Evolutionary conservation across 1,140 invertebrate species (phyloP).

Genomic region (Archivesica marissinica): DNA sequence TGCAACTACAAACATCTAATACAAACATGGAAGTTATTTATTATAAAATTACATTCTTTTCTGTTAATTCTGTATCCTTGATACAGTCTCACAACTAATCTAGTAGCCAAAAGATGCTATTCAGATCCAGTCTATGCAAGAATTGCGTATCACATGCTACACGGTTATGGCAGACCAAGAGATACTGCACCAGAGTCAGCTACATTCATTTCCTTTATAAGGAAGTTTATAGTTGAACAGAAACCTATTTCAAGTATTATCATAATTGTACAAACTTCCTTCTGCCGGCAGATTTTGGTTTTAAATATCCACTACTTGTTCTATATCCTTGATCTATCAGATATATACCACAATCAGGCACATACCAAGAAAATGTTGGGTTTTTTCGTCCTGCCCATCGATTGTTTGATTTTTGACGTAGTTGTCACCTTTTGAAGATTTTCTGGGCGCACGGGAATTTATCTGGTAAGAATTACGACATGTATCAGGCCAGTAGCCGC

Average conservation of each 20-base stretch:
- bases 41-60: too few species aligned
- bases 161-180: too few species aligned
- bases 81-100: too few species aligned
- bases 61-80: too few species aligned
- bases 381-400: neutral
- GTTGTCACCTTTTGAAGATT: neutral
- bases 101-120: too few species aligned
- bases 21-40: too few species aligned
- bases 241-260: slow-evolving; percentile 33
- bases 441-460: neutral
- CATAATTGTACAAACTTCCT: slow-evolving; percentile 31
- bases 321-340: slow-evolving; percentile 1
- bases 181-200: too few species aligned
- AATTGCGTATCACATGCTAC: too few species aligned
- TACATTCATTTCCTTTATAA: neutral
- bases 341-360: neutral
- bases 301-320: neutral
- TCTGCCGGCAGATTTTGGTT: neutral
- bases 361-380: neutral
- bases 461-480: too few species aligned
- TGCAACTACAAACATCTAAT: too few species aligned
- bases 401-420: neutral
- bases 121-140: too few species aligned
- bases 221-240: slow-evolving; percentile 1
- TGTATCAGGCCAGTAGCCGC: too few species aligned